A percentile compares a stretch with the other conserved stretches of the same genome.
Conservation (phyloP, 1,140 invertebrate genomes). For the Zeugodacus cucurbitae region DNA sequence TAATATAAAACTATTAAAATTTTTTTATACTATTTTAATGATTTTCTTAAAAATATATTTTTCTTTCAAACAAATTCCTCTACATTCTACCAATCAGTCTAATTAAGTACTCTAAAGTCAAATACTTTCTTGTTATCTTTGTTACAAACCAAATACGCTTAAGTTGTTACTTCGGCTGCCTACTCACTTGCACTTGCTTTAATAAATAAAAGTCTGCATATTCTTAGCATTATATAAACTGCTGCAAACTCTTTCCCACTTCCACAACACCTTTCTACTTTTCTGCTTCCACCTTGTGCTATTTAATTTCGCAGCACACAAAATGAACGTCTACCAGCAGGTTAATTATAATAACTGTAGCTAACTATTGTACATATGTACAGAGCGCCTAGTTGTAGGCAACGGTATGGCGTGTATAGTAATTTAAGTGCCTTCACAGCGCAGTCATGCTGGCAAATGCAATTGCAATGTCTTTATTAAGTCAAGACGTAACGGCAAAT, state of each 20-base stretch:
- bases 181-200: neutral
- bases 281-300: neutral
- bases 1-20: too few species aligned
- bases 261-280: neutral
- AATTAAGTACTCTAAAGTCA: neutral
- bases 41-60: too few species aligned
- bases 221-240: neutral
- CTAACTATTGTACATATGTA: neutral
- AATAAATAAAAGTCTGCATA: neutral
- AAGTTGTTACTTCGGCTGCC: neutral
- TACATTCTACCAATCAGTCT: neutral
- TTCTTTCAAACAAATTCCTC: neutral
- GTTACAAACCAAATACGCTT: neutral
- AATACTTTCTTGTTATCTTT: neutral
- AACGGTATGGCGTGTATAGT: neutral
- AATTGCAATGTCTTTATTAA: slow-evolving; percentile 23
- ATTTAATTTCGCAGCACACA: neutral
- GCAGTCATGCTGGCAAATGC: neutral
- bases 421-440: neutral
- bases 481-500: neutral
- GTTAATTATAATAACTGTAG: neutral
- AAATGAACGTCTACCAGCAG: neutral
- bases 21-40: neutral
- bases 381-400: neutral
- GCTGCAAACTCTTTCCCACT: neutral